These are phyloP conservation scores for Catharus minimus DNA, from an alignment of 2,113 vertebrate genomes.

Conservation along the genomic window DNA sequence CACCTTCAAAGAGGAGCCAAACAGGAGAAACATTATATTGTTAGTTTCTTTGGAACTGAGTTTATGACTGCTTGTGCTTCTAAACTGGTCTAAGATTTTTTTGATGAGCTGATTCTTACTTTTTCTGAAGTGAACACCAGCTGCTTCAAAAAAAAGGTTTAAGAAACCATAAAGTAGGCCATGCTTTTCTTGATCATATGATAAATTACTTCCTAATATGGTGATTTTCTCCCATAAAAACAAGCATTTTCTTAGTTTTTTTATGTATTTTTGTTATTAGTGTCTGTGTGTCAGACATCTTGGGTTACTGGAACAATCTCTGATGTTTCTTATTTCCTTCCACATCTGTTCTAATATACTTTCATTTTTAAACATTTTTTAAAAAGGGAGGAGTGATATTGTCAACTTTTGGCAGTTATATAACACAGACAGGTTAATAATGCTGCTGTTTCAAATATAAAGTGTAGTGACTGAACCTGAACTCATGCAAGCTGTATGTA, in stretches of 20 bases:
- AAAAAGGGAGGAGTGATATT: neutral
- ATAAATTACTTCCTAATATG: neutral
- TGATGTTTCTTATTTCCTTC: neutral
- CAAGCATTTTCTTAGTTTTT: neutral
- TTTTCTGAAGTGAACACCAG: neutral
- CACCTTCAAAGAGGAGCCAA: neutral
- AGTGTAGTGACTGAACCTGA: neutral
- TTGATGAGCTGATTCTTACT: neutral
- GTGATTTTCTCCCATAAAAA: neutral
- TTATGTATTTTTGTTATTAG: neutral
- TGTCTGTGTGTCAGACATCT: neutral
- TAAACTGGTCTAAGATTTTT: neutral
- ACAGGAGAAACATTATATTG: neutral
- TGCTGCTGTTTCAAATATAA: neutral
- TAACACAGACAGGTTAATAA: neutral
- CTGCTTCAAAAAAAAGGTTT: neutral
- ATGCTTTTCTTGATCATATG: neutral
- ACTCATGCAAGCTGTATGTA: accelerated
- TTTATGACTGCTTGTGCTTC: neutral
- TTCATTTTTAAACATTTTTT: neutral
- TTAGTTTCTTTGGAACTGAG: neutral
- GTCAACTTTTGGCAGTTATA: neutral
- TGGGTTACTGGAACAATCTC: neutral
- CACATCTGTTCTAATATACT: neutral
- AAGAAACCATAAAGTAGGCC: neutral